These are phyloP conservation scores for Turdus rufiventris DNA, from an alignment of 2,113 vertebrate species.

Conservation along the genomic window DNA sequence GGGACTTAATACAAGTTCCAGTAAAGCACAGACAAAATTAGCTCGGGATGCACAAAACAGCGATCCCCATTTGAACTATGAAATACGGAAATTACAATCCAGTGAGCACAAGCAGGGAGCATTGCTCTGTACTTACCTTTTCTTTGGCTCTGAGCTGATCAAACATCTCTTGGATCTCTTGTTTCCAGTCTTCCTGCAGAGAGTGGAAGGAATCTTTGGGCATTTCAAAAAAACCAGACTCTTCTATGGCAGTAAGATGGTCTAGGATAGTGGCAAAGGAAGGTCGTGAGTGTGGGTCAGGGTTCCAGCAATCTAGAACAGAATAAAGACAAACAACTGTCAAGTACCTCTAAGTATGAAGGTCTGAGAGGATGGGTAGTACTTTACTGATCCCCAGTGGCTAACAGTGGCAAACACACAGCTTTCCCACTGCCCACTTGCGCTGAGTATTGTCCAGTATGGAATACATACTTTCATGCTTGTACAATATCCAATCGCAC, in stretches of 20 bases:
- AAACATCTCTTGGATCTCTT: conserved; percentile 98
- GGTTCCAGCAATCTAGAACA: conserved; percentile 90
- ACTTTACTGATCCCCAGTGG: conserved; percentile 60
- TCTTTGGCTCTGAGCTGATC: conserved; percentile 96
- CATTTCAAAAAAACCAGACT: conserved; percentile 98
- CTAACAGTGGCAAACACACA: background rate
- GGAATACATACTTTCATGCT: background rate
- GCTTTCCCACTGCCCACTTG: background rate
- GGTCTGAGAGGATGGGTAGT: background rate
- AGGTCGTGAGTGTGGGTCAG: conserved; percentile 88
- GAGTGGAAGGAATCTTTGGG: conserved; percentile 95
- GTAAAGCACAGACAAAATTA: background rate
- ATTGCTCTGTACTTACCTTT: conserved; percentile 75
- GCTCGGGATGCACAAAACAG: background rate
- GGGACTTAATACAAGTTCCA: background rate
- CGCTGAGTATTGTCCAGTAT: background rate
- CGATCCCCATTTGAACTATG: background rate
- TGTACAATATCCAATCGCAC: background rate
- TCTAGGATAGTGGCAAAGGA: conserved; percentile 87
- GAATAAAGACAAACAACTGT: background rate
- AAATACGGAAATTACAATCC: background rate
- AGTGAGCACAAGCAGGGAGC: background rate
- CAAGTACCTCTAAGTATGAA: background rate
- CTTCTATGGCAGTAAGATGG: conserved; percentile 91
- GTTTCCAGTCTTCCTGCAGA: conserved; percentile 96